Evolutionary conservation across 2,888 invertebrate genomes (phyloP), one percentile per base, ranked within the genome.

Genomic region (Lepidocyrtinus sp.): DNA sequence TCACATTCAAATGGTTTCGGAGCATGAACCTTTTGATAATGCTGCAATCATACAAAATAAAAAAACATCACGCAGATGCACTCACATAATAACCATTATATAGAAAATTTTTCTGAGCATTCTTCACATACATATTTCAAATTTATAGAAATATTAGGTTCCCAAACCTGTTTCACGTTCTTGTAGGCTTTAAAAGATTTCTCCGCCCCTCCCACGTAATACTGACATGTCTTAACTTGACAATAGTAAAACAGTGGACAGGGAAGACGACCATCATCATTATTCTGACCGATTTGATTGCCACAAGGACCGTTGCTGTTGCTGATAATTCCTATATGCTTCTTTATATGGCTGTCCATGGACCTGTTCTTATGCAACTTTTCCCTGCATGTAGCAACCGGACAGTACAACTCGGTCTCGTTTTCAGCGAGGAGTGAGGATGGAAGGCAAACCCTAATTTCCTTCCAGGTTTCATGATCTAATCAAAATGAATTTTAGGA

Each of bases 1-100:
- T 86, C 86, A 75, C 89, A 90, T 5, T 86, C 83, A 74, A 88
- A 88, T n/a, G 85, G 88, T 82, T 88, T 89, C 7, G 88, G 88
- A 0, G 89, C 89, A 55, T 90, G 90, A 21, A 89, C 89, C 86
- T 90, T 90, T 25, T 89, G 85, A 78, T 89, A 90, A 81, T 90
- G 90, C 89, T 90, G 83, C 1, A 87, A 84, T 63, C 46, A 71
- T 22, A 61, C 26, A 67, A 46, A 26, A 55, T 17, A 70, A 25
- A 36, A 36, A 36, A 7, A 36, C 36, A 36, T 36, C 17, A 68
- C 17, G 17, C 9, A 21, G 59, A 15, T 19, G 24, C 27, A 27
- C 17, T n/a, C 22, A n/a, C 5, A 62, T 15, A 63, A 76, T 74
- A 26, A 17, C 9, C 9, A 5, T 70, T 2, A 72, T 1, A 45